These are phyloP conservation scores for Eudemis profundana DNA, from an alignment of 2,888 invertebrate genomes.

Conservation along the genomic window DNA sequence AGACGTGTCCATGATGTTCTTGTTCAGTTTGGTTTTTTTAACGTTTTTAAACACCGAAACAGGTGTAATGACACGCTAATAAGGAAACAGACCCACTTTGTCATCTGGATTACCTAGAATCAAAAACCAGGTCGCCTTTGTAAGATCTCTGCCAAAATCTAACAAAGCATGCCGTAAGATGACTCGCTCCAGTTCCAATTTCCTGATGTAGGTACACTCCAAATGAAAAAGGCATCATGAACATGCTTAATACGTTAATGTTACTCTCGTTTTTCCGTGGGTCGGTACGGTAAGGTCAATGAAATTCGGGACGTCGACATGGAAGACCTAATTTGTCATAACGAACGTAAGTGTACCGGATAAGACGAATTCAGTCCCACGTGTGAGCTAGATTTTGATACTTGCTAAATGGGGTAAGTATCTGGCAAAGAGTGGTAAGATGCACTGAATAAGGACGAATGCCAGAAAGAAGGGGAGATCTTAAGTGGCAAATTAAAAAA, in stretches of 20 bases:
- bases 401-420: not conserved
- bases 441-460: too few relatives aligned
- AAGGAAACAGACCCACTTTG: not conserved
- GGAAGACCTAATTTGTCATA: constrained; percentile 14
- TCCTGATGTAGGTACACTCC: not conserved
- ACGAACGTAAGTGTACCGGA: constrained; percentile 1
- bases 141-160: constrained; percentile 31
- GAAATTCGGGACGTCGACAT: constrained; percentile 15
- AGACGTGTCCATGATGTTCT: too few relatives aligned
- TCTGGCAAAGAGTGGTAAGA: not conserved
- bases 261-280: not conserved
- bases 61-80: not conserved
- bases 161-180: constrained; percentile 29
- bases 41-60: not conserved
- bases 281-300: constrained; percentile 18
- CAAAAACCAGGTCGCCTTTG: constrained; percentile 16
- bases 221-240: not conserved
- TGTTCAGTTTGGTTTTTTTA: too few relatives aligned
- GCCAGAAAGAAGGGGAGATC: too few relatives aligned
- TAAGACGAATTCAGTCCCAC: not conserved
- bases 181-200: constrained; percentile 7
- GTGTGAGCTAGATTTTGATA: not conserved
- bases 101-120: constrained; percentile 6
- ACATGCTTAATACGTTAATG: not conserved
- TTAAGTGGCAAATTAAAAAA: too few relatives aligned